Conservation (phyloP, 2,797 vertebrate genomes). For the Arremon aurantiirostris region DNA sequence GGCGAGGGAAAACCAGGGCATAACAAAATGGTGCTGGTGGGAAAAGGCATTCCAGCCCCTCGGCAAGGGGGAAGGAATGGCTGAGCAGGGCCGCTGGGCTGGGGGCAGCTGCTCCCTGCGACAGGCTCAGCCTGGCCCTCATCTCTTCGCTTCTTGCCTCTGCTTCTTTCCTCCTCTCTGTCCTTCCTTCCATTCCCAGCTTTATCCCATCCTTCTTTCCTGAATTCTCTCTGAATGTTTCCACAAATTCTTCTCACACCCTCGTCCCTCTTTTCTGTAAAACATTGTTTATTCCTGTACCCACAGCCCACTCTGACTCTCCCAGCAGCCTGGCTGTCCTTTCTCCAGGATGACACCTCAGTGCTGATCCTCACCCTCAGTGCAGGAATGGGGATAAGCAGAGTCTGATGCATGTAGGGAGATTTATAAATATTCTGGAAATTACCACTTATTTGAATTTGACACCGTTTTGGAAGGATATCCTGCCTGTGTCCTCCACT, state of each 20-base stretch:
- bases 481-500: not conserved
- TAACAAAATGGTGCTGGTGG: slow-evolving; percentile 51
- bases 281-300: not conserved
- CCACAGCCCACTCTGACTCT: not conserved
- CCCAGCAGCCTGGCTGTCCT: not conserved
- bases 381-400: not conserved
- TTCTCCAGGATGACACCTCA: not conserved
- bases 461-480: not conserved
- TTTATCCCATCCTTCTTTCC: not conserved
- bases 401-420: not conserved
- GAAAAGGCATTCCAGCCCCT: slow-evolving; percentile 39
- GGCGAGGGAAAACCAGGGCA: slow-evolving; percentile 39
- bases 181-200: not conserved
- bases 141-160: not conserved
- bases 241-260: not conserved
- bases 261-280: not conserved
- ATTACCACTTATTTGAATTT: too few relatives aligned
- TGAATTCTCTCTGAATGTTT: not conserved
- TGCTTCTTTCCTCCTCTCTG: not conserved
- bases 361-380: not conserved
- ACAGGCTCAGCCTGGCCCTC: not conserved
- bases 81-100: not conserved
- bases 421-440: not conserved
- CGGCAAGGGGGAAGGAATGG: not conserved
- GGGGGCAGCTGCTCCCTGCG: not conserved